Base-by-base conservation (phyloP, 2,113 vertebrate species). In the Pygoscelis adeliae region DNA sequence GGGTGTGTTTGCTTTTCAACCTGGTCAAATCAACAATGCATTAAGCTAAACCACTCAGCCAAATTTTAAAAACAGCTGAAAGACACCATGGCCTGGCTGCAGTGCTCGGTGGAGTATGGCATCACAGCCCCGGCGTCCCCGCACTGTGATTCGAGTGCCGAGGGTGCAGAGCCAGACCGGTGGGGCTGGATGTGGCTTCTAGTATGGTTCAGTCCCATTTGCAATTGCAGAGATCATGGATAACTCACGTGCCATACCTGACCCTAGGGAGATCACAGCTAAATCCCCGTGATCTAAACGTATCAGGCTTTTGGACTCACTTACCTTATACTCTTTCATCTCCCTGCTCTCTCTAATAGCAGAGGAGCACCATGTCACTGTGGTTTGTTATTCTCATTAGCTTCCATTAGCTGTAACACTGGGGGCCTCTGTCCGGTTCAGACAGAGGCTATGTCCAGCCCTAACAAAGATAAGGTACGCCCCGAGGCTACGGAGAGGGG, bases 361-460 rank as follows among this genome's bases (percentile, higher is more conserved):
- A 59, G 92, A 91, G 86, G 36, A 89, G 69, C 76, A 42, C 73
- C 2, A 2, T 95, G 94, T 93, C 90, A 15, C 69, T 3, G 15
- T 4, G 61, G 86, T 91, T 95, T 90, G 96, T 93, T 94, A 76
- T 93, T 76, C 93, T 72, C 83, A 89, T 96, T 89, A 90, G 76
- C 72, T 84, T 66, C 58, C 34, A 79, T 93, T 47, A 94, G 85
- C 83, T 6, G 10, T 13, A 36, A 34, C 86, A 26, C 88, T 7
- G 38, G 7, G 53, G 83, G 77, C n/a, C 36, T 11, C 36, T 13
- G 65, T n/a, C 66, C 5, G 1, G 53, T 10, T 83, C 74, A 71
- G 59, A 7, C 74, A 56, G 86, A 44, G 42, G 59, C 46, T 76
- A 32, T 42, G 61, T 38, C 70, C 77, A 52, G n/a, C 49, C 81